Evolutionary conservation across 2,888 invertebrate genomes (phyloP), one percentile per base, ranked within the genome.

Genomic region (Sepiola atlantica): DNA sequence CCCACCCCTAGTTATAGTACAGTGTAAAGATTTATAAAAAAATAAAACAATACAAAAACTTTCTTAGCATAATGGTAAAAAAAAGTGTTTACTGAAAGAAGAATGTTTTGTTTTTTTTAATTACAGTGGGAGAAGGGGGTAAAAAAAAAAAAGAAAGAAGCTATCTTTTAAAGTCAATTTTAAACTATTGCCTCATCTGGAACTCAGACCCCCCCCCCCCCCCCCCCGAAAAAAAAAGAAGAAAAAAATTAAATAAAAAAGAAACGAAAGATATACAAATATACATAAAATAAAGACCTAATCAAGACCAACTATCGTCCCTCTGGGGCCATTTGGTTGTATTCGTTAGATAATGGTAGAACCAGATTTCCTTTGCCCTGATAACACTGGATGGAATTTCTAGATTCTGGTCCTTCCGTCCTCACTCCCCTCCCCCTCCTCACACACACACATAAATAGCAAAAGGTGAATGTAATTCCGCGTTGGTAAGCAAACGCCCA

Each of bases 311-410:
- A 12, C n/a, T n/a, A 77, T n/a, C 77, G 16, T 32, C 77, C 77
- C 32, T 77, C 32, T n/a, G n/a, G 77, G n/a, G 77, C 77, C 32
- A 77, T 77, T 77, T 77, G 77, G 77, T 77, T 77, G n/a, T 77
- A 77, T 77, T 77, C n/a, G 77, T n/a, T 77, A 32, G 77, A 77
- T 77, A 77, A 77, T 77, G 77, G 77, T 21, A 77, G n/a, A 77
- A 77, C 12, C 77, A 77, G 77, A 77, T n/a, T 16, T 77, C 18
- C 77, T 77, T n/a, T 77, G 77, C 77, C n/a, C n/a, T 77, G 77
- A 77, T 77, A 77, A 77, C 77, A 77, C 32, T 77, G 8, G 77
- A 77, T 77, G 77, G n/a, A 77, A 77, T 77, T 77, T 77, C 77
- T n/a, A 32, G n/a, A n/a, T 77, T 77, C n/a, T 16, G n/a, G 77